Conservation (phyloP, 2,113 vertebrate species). For the Pungitius pungitius region DNA sequence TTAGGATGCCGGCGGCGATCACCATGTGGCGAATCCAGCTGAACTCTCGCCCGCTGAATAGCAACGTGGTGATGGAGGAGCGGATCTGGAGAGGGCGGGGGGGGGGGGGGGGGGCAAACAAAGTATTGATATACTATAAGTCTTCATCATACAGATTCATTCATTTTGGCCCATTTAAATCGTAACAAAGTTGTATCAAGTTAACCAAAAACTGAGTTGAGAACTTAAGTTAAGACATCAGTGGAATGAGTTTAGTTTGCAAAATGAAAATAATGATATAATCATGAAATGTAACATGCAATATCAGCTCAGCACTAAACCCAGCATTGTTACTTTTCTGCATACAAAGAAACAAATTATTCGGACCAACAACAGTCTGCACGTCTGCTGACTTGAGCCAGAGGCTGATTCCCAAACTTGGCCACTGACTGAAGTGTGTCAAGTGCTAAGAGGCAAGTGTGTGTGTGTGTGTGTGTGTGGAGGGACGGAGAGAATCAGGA, state of each 20-base stretch:
- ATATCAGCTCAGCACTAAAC: not conserved
- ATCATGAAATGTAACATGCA: not conserved
- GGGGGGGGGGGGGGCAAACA: slow-evolving; percentile 12
- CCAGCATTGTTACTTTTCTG: not conserved
- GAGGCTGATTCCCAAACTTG: slow-evolving; percentile 46
- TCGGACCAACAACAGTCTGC: slow-evolving; percentile 13
- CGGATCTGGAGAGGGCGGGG: slow-evolving; percentile 84
- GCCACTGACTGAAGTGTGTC: slow-evolving; percentile 52
- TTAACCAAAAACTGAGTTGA: not conserved
- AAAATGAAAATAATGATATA: not conserved
- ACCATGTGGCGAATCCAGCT: slow-evolving; percentile 92
- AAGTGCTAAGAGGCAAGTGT: slow-evolving; percentile 26
- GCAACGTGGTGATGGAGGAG: slow-evolving; percentile 87
- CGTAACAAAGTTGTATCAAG: not conserved
- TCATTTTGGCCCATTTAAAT: not conserved
- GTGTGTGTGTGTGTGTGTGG: slow-evolving; percentile 16
- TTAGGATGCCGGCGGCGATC: slow-evolving; percentile 86
- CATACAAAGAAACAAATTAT: not conserved
- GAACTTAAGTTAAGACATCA: not conserved
- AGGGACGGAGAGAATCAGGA: slow-evolving; percentile 8
- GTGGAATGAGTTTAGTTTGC: slow-evolving; percentile 1
- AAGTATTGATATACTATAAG: not conserved
- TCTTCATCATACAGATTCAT: not conserved
- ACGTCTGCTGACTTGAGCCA: slow-evolving; percentile 1
- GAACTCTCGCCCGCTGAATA: slow-evolving; percentile 91